Evolutionary conservation across 92 coral and sea anemone species (phyloP).

Genomic region (Virgularia gustaviana): DNA sequence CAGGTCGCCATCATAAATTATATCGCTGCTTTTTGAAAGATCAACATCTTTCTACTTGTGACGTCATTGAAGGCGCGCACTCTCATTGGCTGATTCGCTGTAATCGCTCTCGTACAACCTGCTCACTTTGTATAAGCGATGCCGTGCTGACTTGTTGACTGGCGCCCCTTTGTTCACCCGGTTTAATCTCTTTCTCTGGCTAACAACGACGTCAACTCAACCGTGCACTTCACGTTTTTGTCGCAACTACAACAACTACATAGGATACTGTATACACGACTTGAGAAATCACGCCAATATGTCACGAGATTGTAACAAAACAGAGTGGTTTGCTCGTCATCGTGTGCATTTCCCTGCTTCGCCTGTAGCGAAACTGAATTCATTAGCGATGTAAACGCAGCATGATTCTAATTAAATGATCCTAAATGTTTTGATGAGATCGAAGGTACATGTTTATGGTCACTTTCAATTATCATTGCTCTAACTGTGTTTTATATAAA

Average conservation of each 20-base stretch:
- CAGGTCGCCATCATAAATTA: slow-evolving; percentile 29
- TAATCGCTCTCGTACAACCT: slow-evolving; percentile 27
- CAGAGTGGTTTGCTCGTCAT: too few relatives aligned
- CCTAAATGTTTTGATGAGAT: slow-evolving; percentile 29
- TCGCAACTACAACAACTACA: too few relatives aligned
- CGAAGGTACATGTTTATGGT: slow-evolving; percentile 2
- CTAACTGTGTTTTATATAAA: too few relatives aligned
- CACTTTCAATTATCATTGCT: too few relatives aligned
- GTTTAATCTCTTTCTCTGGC: neutral
- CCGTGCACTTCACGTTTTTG: too few relatives aligned
- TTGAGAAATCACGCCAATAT: too few relatives aligned
- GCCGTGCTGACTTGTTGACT: neutral
- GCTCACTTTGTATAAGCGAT: slow-evolving; percentile 17
- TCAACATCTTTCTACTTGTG: slow-evolving; percentile 30
- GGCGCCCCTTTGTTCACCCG: neutral
- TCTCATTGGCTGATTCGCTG: slow-evolving; percentile 7
- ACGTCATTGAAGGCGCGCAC: slow-evolving; percentile 26
- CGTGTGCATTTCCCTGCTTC: too few relatives aligned
- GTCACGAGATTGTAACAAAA: too few relatives aligned
- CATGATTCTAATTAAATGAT: slow-evolving; percentile 14
- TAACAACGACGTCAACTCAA: neutral
- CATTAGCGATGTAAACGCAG: slow-evolving; percentile 40
- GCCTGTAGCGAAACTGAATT: slow-evolving; percentile 21
- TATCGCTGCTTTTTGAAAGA: slow-evolving; percentile 39
- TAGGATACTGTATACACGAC: too few relatives aligned